Evolutionary conservation across 2,888 invertebrate species (phyloP).

Genomic region (Zygaena filipendulae): DNA sequence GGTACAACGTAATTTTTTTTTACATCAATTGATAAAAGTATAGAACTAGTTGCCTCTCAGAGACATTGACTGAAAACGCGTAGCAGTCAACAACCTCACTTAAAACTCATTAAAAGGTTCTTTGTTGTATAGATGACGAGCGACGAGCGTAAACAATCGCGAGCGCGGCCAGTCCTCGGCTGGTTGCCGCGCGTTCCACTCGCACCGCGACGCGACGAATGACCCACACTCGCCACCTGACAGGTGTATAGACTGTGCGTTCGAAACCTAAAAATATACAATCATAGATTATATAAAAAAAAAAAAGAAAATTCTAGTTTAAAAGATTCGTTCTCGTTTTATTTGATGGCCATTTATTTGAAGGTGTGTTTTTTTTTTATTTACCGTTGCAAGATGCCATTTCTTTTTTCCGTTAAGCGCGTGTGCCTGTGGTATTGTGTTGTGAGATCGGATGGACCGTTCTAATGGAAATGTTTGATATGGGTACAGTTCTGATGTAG

Average conservation of each 20-base stretch:
- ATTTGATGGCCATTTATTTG: constrained; percentile 25
- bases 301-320: constrained; percentile 23
- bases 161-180: constrained; percentile 46
- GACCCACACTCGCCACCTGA: constrained; percentile 24
- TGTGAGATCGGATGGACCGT: constrained; percentile 34
- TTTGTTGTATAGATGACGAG: constrained; percentile 36
- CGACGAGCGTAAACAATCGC: constrained; percentile 55
- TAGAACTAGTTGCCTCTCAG: no score
- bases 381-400: constrained; percentile 33
- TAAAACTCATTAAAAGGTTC: no score
- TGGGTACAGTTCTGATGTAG: no score
- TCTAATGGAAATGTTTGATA: constrained; percentile 28
- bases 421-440: constrained; percentile 39
- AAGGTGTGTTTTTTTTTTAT: constrained; percentile 4
- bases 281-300: constrained; percentile 19
- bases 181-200: constrained; percentile 45
- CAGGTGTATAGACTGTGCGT: constrained; percentile 34
- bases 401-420: constrained; percentile 32
- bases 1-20: no score
- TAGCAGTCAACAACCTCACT: no score
- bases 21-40: no score
- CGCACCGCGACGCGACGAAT: constrained; percentile 24
- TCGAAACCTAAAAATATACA: constrained; percentile 19
- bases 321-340: constrained; percentile 43
- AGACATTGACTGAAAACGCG: no score